Conservation (phyloP, 64 coral and sea anemone genomes). For the Montipora foliosa region DNA sequence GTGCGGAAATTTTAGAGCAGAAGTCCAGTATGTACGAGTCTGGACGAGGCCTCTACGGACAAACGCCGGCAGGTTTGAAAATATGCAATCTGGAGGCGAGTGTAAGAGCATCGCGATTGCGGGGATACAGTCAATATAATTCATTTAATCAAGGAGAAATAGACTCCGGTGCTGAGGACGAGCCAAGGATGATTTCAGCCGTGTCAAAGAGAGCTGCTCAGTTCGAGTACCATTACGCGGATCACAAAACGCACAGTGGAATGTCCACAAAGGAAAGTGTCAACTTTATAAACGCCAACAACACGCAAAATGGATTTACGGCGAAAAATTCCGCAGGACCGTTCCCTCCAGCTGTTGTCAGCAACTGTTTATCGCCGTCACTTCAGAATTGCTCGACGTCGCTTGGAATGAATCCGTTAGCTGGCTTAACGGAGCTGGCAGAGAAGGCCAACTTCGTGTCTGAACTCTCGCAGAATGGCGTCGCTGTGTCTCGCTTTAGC, state of each 20-base stretch:
- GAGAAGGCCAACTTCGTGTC: slow-evolving; percentile 72
- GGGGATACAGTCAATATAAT: not conserved
- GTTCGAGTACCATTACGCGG: slow-evolving; percentile 77
- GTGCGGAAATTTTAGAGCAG: not conserved
- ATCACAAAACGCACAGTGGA: slow-evolving; percentile 76
- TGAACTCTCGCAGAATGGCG: slow-evolving; percentile 55
- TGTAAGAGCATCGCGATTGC: not conserved
- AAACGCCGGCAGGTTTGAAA: not conserved
- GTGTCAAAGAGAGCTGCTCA: slow-evolving; percentile 28
- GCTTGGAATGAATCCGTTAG: slow-evolving; percentile 49
- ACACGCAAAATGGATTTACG: slow-evolving; percentile 70
- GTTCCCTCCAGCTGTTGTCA: not conserved
- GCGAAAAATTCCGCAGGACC: not conserved
- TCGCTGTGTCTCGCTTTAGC: slow-evolving; percentile 69
- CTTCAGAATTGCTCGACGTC: slow-evolving; percentile 46
- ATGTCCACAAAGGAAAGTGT: slow-evolving; percentile 61
- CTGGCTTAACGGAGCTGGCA: slow-evolving; percentile 64
- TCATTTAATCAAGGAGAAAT: slow-evolving; percentile 26
- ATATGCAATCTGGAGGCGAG: not conserved
- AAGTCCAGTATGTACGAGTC: slow-evolving; percentile 23
- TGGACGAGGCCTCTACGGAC: not conserved
- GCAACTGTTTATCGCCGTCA: not conserved
- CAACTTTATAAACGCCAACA: slow-evolving; percentile 49
- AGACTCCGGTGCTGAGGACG: not conserved
- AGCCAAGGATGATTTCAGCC: slow-evolving; percentile 25